Conservation (phyloP, 2,888 invertebrate species). For the Drosophila mulleri region DNA sequence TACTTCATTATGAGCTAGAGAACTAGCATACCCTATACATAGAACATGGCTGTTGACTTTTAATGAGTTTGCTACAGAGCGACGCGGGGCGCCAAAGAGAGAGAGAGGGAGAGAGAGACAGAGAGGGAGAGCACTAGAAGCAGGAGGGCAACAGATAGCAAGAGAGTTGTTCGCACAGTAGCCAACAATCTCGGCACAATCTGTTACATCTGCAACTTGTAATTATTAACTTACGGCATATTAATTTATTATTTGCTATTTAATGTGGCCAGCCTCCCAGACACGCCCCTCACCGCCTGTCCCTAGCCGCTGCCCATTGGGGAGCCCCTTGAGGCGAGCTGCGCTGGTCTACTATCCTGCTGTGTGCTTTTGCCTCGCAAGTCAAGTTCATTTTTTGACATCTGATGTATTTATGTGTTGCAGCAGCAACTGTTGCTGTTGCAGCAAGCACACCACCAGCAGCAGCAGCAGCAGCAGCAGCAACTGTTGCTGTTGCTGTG, state of each 20-base stretch:
- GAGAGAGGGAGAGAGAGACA: background rate
- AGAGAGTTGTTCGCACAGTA: slow-evolving; percentile 61
- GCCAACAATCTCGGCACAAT: slow-evolving; percentile 69
- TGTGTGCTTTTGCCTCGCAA: slow-evolving; percentile 51
- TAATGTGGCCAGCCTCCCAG: slow-evolving; percentile 73
- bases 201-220: slow-evolving; percentile 71
- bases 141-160: slow-evolving; percentile 39
- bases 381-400: slow-evolving; percentile 78
- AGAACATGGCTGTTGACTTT: slow-evolving; percentile 50
- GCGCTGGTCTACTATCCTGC: slow-evolving; percentile 31
- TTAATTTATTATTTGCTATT: slow-evolving; percentile 80
- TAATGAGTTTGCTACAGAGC: slow-evolving; percentile 73
- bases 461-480: background rate
- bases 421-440: background rate
- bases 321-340: slow-evolving; percentile 7
- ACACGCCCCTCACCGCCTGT: slow-evolving; percentile 15
- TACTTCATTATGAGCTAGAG: slow-evolving; percentile 19
- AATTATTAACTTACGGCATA: slow-evolving; percentile 81
- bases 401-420: slow-evolving; percentile 80
- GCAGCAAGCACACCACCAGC: background rate
- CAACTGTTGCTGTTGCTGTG: slow-evolving; percentile 53
- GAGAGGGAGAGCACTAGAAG: background rate
- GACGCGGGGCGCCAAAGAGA: slow-evolving; percentile 42
- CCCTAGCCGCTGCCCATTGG: background rate
- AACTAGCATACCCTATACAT: slow-evolving; percentile 15